These are phyloP conservation scores for Rhea pennata DNA, from an alignment of 2,113 vertebrate species.

Conservation along the genomic window DNA sequence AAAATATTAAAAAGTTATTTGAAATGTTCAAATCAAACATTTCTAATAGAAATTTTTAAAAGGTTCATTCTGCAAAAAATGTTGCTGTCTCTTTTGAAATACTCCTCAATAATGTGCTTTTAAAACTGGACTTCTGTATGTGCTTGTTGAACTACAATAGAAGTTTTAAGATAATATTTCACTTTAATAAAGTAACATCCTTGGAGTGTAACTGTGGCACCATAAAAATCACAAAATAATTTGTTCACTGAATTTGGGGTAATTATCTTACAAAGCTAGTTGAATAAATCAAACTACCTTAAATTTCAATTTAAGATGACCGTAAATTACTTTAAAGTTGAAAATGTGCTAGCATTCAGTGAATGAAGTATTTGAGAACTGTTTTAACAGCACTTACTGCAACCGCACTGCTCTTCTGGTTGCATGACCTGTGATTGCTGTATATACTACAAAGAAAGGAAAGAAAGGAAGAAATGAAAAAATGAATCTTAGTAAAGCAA, in stretches of 20 bases:
- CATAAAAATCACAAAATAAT: neutral
- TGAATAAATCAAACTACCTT: neutral
- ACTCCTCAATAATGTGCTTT: neutral
- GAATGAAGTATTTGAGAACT: neutral
- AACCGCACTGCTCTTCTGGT: neutral
- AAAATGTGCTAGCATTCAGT: neutral
- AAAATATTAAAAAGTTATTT: constrained; percentile 14
- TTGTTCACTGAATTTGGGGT: neutral
- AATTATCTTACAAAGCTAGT: neutral
- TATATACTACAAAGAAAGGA: neutral
- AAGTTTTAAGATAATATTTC: neutral
- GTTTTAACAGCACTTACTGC: neutral
- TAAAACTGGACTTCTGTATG: neutral
- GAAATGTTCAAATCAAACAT: neutral
- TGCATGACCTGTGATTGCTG: neutral
- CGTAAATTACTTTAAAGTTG: neutral
- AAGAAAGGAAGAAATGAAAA: neutral
- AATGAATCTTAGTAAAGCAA: neutral
- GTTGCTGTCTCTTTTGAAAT: neutral
- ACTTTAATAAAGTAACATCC: neutral
- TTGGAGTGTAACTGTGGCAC: neutral
- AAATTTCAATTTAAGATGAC: neutral
- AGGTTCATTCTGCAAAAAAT: neutral
- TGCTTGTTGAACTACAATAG: neutral
- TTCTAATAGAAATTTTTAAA: neutral